Evolutionary conservation across 2,797 vertebrate species (phyloP).

Genomic region (Borostomias antarcticus): DNA sequence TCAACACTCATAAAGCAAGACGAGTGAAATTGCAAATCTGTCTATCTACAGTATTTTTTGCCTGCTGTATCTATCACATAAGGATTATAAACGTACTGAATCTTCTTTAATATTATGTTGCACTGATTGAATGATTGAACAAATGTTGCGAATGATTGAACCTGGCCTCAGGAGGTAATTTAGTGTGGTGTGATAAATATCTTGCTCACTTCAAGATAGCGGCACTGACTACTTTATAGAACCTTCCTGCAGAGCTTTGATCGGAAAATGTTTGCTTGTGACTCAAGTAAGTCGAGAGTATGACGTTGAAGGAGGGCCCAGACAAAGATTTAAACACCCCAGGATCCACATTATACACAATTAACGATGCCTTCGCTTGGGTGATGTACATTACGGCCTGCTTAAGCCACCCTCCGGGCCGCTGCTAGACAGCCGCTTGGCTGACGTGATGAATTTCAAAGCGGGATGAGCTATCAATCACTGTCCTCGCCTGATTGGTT

Average conservation of each 20-base stretch:
- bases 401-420: conserved; percentile 82
- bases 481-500: conserved; percentile 86
- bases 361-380: conserved; percentile 90
- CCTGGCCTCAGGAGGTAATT: not conserved
- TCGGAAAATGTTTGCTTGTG: not conserved
- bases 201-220: conserved; percentile 53
- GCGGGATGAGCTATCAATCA: conserved; percentile 86
- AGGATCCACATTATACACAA: conserved; percentile 78
- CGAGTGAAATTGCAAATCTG: no score
- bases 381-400: conserved; percentile 83
- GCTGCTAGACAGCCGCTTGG: conserved; percentile 80
- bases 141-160: no score
- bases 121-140: no score
- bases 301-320: conserved; percentile 30
- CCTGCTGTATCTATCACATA: no score
- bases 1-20: no score
- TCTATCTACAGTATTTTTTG: no score
- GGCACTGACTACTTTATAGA: conserved; percentile 50
- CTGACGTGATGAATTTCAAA: conserved; percentile 89
- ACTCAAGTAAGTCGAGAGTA: not conserved
- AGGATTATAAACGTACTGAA: no score
- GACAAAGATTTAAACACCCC: conserved; percentile 73
- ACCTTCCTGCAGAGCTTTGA: conserved; percentile 22
- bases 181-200: conserved; percentile 49
- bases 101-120: no score